Base-by-base conservation (phyloP, 1,140 invertebrate species). In the Drosophila kurseongensis region DNA sequence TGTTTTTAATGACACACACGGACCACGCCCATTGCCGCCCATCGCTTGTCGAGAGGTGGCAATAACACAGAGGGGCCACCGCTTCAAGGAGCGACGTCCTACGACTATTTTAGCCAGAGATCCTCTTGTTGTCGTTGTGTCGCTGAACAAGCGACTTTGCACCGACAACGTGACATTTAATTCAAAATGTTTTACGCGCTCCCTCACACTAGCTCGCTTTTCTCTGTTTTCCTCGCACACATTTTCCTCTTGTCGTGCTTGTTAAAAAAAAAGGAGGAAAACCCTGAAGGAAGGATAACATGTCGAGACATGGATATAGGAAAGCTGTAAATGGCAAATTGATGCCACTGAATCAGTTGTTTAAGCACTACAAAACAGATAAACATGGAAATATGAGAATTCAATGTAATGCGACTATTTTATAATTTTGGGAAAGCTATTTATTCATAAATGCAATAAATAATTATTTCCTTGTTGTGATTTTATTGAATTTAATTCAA, bases 81-180 rank as follows among this genome's bases (percentile, higher is more conserved):
- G 42, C 59, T 45, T 42, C 36, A 38, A 44, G 55, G 40, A 38
- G 35, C 32, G 29, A 12, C 38, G 38, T 81, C 51, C 75, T 81
- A 54, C n/a, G 42, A 59, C 66, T 82, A 77, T 77, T 77, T 77
- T 69, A 77, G 74, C 57, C 74, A 29, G 35, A 35, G 51, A 18
- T 50, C 35, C 47, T 52, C 35, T 41, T 29, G 74, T 66, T 76
- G 72, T 59, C 61, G 56, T 62, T 73, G 74, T 58, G 44, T 77
- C 52, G 74, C 62, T 81, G 78, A 81, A 81, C 79, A 82, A 81
- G 79, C 78, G 60, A 78, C 56, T 77, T 82, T 82, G 68, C 79
- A 82, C 74, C 65, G 74, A 65, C 75, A 82, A 82, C 79, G 79
- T 82, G 79, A 82, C 79, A 82, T 82, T 82, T 82, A 82, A 81